Evolutionary conservation across 2,797 vertebrate genomes (phyloP), one percentile per base, ranked within the genome.

Genomic region (Alcedo atthis): DNA sequence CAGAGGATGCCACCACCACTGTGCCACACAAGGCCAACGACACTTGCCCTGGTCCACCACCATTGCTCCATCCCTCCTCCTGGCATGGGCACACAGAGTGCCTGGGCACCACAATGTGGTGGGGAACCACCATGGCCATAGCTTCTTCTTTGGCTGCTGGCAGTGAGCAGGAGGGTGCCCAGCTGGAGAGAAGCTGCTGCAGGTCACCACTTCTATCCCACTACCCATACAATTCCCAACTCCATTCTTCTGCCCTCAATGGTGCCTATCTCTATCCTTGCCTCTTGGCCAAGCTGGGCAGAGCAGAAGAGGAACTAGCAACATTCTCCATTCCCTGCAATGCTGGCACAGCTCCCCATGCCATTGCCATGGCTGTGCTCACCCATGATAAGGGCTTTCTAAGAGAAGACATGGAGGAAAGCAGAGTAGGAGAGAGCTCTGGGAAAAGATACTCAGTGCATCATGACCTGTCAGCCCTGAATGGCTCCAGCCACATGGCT

Each of bases 21-120:
- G 3, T 16, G 51, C 51, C 8, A 0, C 1, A 8, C 0, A 20
- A 24, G 35, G 51, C 61, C 7, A 17, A 5, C 2, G 11, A 35
- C 30, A 12, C 69, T 64, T 20, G 35, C 15, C 25, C 46, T 73
- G 71, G 3, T 13, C 45, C n/a, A 12, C 24, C 46, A 6, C 3
- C 54, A 28, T 45, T 1, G 4, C 4, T 3, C 33, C n/a, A 10
- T 3, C 6, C 26, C 30, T 62, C 33, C 40, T 70, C 40, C 51
- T 2, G 8, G 16, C n/a, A 11, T 0, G 4, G 66, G 24, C 22
- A 10, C 61, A 42, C 0, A 2, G 28, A 69, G 53, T 2, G 1
- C 32, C 49, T 15, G 49, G 54, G 43, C 66, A 81, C 43, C 37
- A n/a, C 1, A 0, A 10, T 3, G 30, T 4, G 32, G 6, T 4